Evolutionary conservation across 2,888 invertebrate genomes (phyloP), one percentile per base, ranked within the genome.

Genomic region (Notodonta ziczac): DNA sequence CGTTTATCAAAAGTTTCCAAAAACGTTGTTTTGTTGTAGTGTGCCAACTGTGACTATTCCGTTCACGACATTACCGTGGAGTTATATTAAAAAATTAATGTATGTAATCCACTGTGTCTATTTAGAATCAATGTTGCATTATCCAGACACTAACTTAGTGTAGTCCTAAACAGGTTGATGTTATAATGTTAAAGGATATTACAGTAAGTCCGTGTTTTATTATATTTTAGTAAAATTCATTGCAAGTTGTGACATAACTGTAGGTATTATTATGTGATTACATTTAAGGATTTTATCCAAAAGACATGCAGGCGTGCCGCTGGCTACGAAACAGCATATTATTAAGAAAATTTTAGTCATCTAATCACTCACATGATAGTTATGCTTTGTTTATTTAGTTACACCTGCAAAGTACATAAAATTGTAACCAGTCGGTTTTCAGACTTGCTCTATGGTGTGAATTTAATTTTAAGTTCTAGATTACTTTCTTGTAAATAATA

Each of bases 11-110:
- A 35, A 35, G 35, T 35, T 6, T 35, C 35, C 7, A 35, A 35
- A 24, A 35, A 35, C 1, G 35, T 35, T 35, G 7, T 0, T 35
- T 35, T 6, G 35, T 6, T 35, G 35, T 70, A 73, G 62, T 61
- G 67, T 70, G 65, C 62, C 71, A 68, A 70, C 24, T 56, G 60
- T 35, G 40, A 55, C 59, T 69, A 63, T 60, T 69, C 14, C 35
- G 5, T 53, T 35, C 13, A 32, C 13, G 24, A 24, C 8, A 52
- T 32, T 24, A 24, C 32, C 13, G 5, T 5, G 1, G 14, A 14
- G 4, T 50, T 50, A 14, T 14, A 44, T 44, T 44, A 44, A 50
- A 14, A 14, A 2, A 24, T 24, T 24, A 24, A 24, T 24, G 24
- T 24, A 24, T 24, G 24, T 24, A 24, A 24, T 24, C 24, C 24